Evolutionary conservation across 2,888 invertebrate species (phyloP).

Genomic region (Pomacea canaliculata): DNA sequence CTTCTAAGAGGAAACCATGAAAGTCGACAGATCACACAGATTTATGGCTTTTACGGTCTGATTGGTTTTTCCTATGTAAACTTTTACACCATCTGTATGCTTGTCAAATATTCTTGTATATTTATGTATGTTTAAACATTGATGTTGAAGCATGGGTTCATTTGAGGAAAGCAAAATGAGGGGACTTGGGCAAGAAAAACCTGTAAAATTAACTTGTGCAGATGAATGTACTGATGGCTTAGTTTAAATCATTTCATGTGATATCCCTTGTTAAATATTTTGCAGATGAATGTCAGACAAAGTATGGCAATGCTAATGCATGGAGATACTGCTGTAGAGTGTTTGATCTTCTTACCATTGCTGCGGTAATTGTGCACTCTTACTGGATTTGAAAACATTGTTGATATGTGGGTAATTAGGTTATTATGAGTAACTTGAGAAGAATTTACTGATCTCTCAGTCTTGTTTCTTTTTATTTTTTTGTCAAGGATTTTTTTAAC

Average conservation of each 20-base stretch:
- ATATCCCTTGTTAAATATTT: conserved; percentile 29
- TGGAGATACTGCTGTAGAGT: conserved; percentile 99
- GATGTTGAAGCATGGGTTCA: too few species aligned
- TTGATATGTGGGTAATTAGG: background rate
- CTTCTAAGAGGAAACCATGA: conserved; percentile 97
- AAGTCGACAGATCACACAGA: conserved; percentile 98
- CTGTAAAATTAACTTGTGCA: too few species aligned
- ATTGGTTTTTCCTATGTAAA: background rate
- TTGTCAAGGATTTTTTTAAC: background rate
- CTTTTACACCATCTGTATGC: too few species aligned
- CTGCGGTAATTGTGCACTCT: conserved; percentile 80
- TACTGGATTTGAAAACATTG: background rate
- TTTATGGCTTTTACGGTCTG: conserved; percentile 95
- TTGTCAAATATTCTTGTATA: too few species aligned
- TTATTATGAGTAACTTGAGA: too few species aligned
- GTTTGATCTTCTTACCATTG: conserved; percentile 96
- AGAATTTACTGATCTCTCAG: too few species aligned
- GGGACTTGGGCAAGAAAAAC: too few species aligned
- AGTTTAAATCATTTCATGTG: background rate
- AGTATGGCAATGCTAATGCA: conserved; percentile 98
- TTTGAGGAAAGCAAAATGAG: too few species aligned
- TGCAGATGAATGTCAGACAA: conserved; percentile 94
- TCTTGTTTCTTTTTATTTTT: background rate
- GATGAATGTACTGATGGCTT: too few species aligned
- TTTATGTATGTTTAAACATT: too few species aligned